Conservation (phyloP, 23 tunicate species). For the Diplosoma virens region DNA sequence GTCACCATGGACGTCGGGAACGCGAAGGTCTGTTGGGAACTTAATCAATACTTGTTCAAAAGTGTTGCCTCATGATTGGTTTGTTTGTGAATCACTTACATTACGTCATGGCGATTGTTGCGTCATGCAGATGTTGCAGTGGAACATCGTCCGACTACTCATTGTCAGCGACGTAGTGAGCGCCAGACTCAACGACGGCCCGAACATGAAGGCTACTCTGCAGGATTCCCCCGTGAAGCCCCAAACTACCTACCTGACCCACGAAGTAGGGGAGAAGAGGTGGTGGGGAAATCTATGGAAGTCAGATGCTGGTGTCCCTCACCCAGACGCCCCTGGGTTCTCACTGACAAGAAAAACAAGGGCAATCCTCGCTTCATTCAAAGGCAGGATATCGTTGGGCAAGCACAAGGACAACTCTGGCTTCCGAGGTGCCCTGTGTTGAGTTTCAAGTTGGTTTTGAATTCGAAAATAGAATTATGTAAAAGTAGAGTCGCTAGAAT, state of each 20-base stretch:
- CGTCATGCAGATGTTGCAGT: constrained; percentile 10
- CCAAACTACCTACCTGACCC: neutral
- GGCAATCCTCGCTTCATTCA: constrained; percentile 23
- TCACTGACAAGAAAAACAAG: constrained; percentile 4
- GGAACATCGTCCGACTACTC: constrained; percentile 43
- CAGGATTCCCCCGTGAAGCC: constrained; percentile 30
- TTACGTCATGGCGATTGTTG: neutral
- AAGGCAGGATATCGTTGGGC: constrained; percentile 38
- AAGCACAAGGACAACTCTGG: constrained; percentile 11
- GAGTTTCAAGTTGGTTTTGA: no score
- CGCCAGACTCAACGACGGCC: constrained; percentile 46
- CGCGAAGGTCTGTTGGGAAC: constrained; percentile 18
- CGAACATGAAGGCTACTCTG: constrained; percentile 23
- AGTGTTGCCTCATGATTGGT: no score
- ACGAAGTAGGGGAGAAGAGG: neutral
- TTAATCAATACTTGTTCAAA: no score
- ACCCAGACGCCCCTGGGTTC: constrained; percentile 8
- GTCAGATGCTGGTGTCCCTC: neutral
- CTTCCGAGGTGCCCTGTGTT: constrained; percentile 29
- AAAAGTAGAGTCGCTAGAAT: no score
- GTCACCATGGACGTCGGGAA: constrained; percentile 29
- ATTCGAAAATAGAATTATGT: no score
- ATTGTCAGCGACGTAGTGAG: constrained; percentile 54
- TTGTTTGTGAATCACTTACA: no score
- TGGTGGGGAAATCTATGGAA: constrained; percentile 29